Conservation (phyloP, 2,113 vertebrate genomes). For the Phylloscopus trochiloides region DNA sequence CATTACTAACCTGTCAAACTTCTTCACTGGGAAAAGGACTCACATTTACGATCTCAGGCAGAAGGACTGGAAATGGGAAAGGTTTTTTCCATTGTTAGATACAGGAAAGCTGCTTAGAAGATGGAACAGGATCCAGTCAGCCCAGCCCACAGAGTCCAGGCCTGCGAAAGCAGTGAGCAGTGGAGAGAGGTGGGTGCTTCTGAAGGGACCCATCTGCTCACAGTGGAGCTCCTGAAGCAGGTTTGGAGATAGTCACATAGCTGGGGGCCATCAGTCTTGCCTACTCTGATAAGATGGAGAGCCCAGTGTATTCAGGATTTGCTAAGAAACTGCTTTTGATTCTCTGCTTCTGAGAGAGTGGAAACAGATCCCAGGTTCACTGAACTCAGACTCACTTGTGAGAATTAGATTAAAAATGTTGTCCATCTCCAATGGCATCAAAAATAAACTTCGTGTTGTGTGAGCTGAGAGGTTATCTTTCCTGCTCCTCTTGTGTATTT, state of each 20-base stretch:
- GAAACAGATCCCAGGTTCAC: not conserved
- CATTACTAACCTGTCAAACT: slow-evolving; percentile 19
- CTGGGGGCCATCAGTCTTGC: not conserved
- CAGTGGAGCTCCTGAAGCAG: not conserved
- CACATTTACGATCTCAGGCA: not conserved
- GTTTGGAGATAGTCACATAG: not conserved
- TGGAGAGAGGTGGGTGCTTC: not conserved
- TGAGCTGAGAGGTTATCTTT: not conserved
- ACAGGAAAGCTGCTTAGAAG: not conserved
- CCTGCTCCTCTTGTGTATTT: not conserved
- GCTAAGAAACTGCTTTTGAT: not conserved
- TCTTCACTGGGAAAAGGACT: slow-evolving; percentile 13
- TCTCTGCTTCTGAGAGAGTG: fast-evolving
- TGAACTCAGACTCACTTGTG: not conserved
- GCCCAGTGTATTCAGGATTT: not conserved
- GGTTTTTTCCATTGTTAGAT: not conserved
- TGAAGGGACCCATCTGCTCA: not conserved
- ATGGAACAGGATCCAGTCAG: not conserved
- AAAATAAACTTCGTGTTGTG: not conserved
- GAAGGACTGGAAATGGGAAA: not conserved
- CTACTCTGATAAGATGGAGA: not conserved
- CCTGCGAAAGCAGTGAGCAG: not conserved
- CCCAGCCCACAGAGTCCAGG: fast-evolving
- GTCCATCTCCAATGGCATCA: not conserved
- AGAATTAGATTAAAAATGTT: not conserved